Base-by-base conservation (phyloP, 2,888 invertebrate genomes). In the Dynastes hyllus region DNA sequence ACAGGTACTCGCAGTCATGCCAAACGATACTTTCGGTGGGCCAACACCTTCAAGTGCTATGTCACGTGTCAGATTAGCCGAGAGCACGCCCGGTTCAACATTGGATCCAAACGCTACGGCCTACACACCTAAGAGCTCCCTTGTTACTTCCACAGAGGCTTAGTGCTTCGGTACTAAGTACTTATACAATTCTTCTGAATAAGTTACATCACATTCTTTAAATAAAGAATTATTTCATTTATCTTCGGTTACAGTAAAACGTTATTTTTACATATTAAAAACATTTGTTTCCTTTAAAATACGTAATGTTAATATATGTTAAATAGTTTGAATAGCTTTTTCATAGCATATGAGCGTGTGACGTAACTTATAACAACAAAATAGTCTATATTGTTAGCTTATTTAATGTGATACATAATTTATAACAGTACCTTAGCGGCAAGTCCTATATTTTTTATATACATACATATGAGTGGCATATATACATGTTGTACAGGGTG, bases 1-100 rank as follows among this genome's bases (percentile, higher is more conserved):
- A 81, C 98, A 98, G 90, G 94, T 98, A 88, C 90, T 98, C 89
- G 98, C 98, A 37, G 96, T 98, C 82, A 96, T 97, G 95, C 96
- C 96, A 71, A 91, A 93, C 82, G 95, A 95, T 86, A 90, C 92
- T 76, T 92, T 93, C 86, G 91, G 91, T 83, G 85, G 90, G 80
- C 90, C 91, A 77, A 88, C 91, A 65, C 90, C 92, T 82, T 90
- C 91, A 78, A 91, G 91, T 81, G 89, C 91, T 73, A 92, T 92
- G 85, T 92, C 92, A 80, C 92, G 93, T 87, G 90, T 93, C 81
- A 92, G 93, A 78, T 89, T 93, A 86, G 90, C 89, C 75, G 91
- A 91, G 82, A 83, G 88, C 86, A 85, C 91, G 85, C 85, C 91
- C 85, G 84, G 90, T 86, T 90, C 87, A 79, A 83, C 89, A 81